These are phyloP conservation scores for Pachypanchax playfairii DNA, from an alignment of 2,113 vertebrate species.

Conservation along the genomic window DNA sequence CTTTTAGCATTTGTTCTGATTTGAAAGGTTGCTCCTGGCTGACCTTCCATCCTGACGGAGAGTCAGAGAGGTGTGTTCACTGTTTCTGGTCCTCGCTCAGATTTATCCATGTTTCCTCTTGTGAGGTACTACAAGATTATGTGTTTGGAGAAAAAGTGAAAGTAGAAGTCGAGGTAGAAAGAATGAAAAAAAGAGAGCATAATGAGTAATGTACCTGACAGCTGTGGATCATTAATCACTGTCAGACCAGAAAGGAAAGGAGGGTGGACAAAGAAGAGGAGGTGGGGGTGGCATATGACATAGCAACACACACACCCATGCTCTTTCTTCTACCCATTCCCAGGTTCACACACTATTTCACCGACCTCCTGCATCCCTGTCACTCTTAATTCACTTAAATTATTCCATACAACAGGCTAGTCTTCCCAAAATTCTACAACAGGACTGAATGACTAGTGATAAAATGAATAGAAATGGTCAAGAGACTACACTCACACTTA, in stretches of 20 bases:
- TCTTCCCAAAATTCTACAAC: constrained; percentile 33
- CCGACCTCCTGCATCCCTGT: constrained; percentile 40
- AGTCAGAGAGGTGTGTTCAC: neutral
- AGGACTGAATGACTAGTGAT: constrained; percentile 19
- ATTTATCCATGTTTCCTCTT: neutral
- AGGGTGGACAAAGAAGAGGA: constrained; percentile 33
- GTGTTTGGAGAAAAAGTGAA: neutral
- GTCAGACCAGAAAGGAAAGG: constrained; percentile 69
- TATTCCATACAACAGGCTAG: constrained; percentile 34
- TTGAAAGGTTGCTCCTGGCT: constrained; percentile 52
- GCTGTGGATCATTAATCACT: constrained; percentile 82
- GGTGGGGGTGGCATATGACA: constrained; percentile 50
- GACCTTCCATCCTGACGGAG: neutral
- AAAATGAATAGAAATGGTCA: constrained; percentile 25
- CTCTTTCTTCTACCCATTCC: constrained; percentile 15
- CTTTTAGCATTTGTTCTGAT: constrained; percentile 49
- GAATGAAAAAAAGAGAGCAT: constrained; percentile 20
- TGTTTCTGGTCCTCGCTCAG: constrained; percentile 29
- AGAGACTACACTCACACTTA: constrained; percentile 14
- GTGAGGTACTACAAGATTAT: neutral
- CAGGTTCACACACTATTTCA: constrained; percentile 41
- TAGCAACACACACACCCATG: constrained; percentile 36
- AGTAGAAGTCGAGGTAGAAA: neutral
- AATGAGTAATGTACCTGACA: constrained; percentile 78
- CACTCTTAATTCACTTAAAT: constrained; percentile 43